phyloP scores from a whole-genome alignment of 2,888 invertebrate species.

The Rhingia rostrata region DNA sequence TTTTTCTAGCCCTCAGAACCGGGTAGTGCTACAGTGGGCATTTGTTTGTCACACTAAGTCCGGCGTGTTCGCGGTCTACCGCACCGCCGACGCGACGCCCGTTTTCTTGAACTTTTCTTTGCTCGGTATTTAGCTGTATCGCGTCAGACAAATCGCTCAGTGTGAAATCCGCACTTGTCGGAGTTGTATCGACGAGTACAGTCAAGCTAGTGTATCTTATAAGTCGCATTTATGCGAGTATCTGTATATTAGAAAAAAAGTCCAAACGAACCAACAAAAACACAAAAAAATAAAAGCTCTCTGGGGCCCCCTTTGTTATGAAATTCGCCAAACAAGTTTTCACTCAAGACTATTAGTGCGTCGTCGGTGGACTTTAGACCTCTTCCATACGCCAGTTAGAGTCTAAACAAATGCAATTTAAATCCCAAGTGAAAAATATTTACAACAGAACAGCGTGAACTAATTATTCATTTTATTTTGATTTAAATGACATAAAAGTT shows the following conservation, averaged over 20 bases:
- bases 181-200: slow-evolving; percentile 61
- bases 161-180: slow-evolving; percentile 80
- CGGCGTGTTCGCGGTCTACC: neutral
- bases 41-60: slow-evolving; percentile 19
- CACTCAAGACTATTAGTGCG: slow-evolving; percentile 51
- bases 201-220: slow-evolving; percentile 8
- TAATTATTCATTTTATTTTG: slow-evolving; percentile 3
- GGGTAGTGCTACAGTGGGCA: slow-evolving; percentile 1
- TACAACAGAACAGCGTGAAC: slow-evolving; percentile 19
- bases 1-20: slow-evolving; percentile 42
- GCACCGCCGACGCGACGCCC: slow-evolving; percentile 5
- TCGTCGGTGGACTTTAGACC: slow-evolving; percentile 66
- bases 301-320: slow-evolving; percentile 60
- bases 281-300: slow-evolving; percentile 48
- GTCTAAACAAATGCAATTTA: slow-evolving; percentile 50
- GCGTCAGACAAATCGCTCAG: slow-evolving; percentile 76
- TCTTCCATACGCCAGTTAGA: slow-evolving; percentile 25
- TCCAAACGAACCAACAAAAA: slow-evolving; percentile 20
- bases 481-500: slow-evolving; percentile 4
- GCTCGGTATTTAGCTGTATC: slow-evolving; percentile 57
- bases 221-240: slow-evolving; percentile 43
- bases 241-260: slow-evolving; percentile 41
- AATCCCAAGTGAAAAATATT: slow-evolving; percentile 18
- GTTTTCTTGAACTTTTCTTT: slow-evolving; percentile 55
- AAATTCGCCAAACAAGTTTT: slow-evolving; percentile 64